Percentiles rank a stretch among this genome's conserved stretches.
phyloP scores from a whole-genome alignment of 92 coral and sea anemone species.

The Blastomussa wellsi region DNA sequence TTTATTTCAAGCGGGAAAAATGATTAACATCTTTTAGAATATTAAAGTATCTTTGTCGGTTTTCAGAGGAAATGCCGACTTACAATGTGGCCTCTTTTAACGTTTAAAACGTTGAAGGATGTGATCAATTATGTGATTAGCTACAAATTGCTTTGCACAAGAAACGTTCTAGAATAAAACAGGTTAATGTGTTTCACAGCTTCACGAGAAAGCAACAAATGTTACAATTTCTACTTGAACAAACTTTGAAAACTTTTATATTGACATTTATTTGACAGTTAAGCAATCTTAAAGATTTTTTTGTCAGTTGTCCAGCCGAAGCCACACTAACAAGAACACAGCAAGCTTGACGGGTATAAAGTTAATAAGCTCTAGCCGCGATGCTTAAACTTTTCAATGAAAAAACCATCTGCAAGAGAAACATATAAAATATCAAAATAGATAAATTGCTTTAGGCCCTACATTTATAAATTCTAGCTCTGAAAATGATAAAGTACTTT shows the following conservation, averaged over 20 bases:
- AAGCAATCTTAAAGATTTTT: not conserved
- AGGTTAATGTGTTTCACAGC: constrained; percentile 9
- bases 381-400: not conserved
- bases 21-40: not conserved
- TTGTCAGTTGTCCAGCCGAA: not conserved
- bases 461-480: not conserved
- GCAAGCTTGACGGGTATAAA: not conserved
- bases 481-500: not conserved
- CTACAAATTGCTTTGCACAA: constrained; percentile 5
- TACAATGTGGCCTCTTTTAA: not conserved
- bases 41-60: not conserved
- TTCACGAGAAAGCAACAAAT: not conserved
- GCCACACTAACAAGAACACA: not conserved
- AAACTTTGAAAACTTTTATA: not conserved
- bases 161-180: not conserved
- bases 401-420: not conserved
- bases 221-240: not conserved
- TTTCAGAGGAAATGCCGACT: not conserved
- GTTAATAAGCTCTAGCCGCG: not conserved
- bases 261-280: not conserved
- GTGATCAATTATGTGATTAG: constrained; percentile 7
- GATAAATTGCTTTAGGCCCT: not conserved
- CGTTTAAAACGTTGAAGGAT: not conserved
- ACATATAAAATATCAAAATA: not conserved
- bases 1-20: not conserved